Evolutionary conservation across 2,888 invertebrate species (phyloP).

Genomic region (Hetaerina titia): DNA sequence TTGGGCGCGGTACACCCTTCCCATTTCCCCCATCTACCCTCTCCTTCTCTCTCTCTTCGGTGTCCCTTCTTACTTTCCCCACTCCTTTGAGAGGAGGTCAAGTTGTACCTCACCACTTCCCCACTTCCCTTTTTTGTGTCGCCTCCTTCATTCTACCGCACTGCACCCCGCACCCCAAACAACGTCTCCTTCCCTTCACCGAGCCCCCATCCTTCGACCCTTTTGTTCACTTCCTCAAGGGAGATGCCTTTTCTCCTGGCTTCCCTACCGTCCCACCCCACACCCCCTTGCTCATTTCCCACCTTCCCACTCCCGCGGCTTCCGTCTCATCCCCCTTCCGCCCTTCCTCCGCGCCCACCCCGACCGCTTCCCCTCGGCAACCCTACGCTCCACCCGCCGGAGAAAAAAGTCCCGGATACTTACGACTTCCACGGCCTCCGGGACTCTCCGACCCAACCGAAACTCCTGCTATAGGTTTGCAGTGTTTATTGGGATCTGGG

Average conservation of each 20-base stretch:
- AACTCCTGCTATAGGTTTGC: neutral
- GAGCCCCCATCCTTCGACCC: neutral
- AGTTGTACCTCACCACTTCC: no score
- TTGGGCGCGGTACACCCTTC: no score
- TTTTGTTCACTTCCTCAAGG: neutral
- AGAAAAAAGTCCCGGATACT: neutral
- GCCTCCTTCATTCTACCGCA: neutral
- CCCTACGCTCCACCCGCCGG: neutral
- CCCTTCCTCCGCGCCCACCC: neutral
- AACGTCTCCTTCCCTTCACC: neutral
- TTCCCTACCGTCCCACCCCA: no score
- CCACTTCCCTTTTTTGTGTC: neutral
- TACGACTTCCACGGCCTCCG: neutral
- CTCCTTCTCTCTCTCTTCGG: neutral
- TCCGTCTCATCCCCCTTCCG: neutral
- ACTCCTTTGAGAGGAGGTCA: no score
- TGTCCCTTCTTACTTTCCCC: slow-evolving; percentile 27
- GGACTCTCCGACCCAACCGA: neutral
- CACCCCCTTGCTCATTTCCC: neutral
- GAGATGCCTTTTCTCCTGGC: neutral
- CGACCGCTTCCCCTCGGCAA: no score
- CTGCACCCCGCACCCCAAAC: neutral
- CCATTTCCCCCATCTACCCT: neutral
- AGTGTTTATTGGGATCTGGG: slow-evolving; percentile 39
- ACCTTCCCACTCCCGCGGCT: neutral